A percentile compares a stretch with the other conserved stretches of the same genome.
Evolutionary conservation across 1,140 invertebrate genomes (phyloP).

Genomic region (Hydropsyche tenuis): DNA sequence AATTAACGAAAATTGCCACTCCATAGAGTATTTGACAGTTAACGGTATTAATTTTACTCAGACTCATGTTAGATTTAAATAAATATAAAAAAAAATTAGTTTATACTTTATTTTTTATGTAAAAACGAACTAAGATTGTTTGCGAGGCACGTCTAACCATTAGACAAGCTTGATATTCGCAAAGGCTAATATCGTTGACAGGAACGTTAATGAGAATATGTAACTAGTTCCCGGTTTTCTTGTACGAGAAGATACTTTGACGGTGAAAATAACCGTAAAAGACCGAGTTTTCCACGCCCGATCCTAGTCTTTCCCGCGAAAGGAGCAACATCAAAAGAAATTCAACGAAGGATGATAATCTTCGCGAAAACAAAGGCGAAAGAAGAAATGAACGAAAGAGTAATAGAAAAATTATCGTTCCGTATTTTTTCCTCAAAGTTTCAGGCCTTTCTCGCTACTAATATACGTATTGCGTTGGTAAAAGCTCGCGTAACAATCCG

Average conservation of each 20-base stretch:
- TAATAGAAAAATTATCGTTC: slow-evolving; percentile 13
- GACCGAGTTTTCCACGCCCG: slow-evolving; percentile 7
- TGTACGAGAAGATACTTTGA: slow-evolving; percentile 1
- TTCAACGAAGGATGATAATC: slow-evolving; percentile 19
- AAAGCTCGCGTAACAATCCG: too few species aligned
- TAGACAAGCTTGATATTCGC: slow-evolving; percentile 11
- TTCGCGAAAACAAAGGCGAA: slow-evolving; percentile 5
- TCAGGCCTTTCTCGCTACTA: too few species aligned
- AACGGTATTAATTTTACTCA: neutral
- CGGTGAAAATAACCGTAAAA: slow-evolving; percentile 14
- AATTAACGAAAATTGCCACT: neutral
- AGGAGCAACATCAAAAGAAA: slow-evolving; percentile 18
- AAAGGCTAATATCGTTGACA: slow-evolving; percentile 22
- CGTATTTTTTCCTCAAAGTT: neutral
- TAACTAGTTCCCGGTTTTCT: slow-evolving; percentile 12
- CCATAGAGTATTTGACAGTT: neutral
- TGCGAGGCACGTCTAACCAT: neutral
- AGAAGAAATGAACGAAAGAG: slow-evolving; percentile 12
- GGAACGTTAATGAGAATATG: slow-evolving; percentile 30
- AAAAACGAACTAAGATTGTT: too few species aligned
- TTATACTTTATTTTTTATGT: too few species aligned
- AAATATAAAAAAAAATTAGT: too few species aligned
- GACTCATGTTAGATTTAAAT: too few species aligned
- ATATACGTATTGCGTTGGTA: too few species aligned
- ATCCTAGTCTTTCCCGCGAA: neutral